Conservation (phyloP, 1,140 invertebrate genomes). For the Sycobia sp. region DNA sequence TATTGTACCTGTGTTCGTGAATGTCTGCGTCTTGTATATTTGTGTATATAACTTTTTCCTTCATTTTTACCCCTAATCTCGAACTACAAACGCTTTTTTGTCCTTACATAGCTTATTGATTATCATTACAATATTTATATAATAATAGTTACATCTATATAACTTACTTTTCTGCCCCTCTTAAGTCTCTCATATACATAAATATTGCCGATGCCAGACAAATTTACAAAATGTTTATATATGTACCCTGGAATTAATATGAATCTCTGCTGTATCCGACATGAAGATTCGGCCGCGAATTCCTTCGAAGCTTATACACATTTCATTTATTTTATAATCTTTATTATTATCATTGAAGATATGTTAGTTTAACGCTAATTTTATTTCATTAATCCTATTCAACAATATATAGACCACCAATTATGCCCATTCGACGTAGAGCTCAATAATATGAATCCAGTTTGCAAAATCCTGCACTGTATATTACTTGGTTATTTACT, state of each 20-base stretch:
- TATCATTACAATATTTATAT: constrained; percentile 23
- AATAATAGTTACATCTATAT: constrained; percentile 34
- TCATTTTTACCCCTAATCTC: too few species aligned
- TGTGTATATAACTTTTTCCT: constrained; percentile 24
- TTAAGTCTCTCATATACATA: constrained; percentile 51
- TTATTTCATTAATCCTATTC: not conserved
- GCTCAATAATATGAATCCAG: too few species aligned
- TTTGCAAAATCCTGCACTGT: too few species aligned
- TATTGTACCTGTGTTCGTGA: too few species aligned
- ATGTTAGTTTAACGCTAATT: not conserved
- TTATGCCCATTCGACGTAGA: not conserved
- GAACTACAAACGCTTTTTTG: too few species aligned
- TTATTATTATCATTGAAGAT: constrained; percentile 40
- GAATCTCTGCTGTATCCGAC: constrained; percentile 39
- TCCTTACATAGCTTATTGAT: constrained; percentile 1
- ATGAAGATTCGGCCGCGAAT: constrained; percentile 33
- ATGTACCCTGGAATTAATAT: constrained; percentile 53
- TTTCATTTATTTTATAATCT: constrained; percentile 39
- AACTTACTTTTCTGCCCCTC: constrained; percentile 28
- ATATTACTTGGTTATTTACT: too few species aligned
- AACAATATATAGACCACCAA: not conserved
- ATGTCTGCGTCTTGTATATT: too few species aligned
- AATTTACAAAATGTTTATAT: constrained; percentile 60
- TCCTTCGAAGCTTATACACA: constrained; percentile 35
- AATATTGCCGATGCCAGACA: constrained; percentile 57